Base-by-base conservation (phyloP, 2,797 vertebrate genomes). In the Argyrosomus regius region DNA sequence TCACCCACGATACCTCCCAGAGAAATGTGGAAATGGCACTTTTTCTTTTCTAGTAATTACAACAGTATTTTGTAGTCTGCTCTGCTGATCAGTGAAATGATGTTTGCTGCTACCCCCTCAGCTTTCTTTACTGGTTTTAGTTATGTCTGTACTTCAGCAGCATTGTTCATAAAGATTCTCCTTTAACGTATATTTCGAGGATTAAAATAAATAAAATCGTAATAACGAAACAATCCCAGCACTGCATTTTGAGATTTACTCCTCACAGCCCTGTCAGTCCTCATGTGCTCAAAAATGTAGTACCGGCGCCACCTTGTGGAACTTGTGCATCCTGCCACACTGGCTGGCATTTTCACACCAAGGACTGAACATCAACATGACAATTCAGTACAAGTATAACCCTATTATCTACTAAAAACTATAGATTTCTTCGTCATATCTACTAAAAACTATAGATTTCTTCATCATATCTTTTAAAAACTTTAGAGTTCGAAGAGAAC, bases 221-320 rank as follows among this genome's bases (percentile, higher is more conserved):
- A 31, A 39, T 39, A 39, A 39, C 2, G 35, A 39, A 39, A 39
- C 35, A 16, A 41, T 59, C 16, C 57, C 35, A 69, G 54, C 53
- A 20, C 0, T 6, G 1, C 14, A 13, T 22, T 12, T 56, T n/a
- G 6, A 56, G 14, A 49, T 53, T 7, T 52, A 8, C 13, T 67
- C 17, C 17, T 13, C 18, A 48, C 0, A 46, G 14, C 22, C 14
- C 31, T 39, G 56, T 16, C 8, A 0, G 46, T 4, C 3, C 31
- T 26, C 35, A 28, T 24, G 49, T 28, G 12, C 22, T 28, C 2
- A 50, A 54, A 49, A 18, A 67, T 83, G 68, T 20, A 48, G 11
- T 64, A 35, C n/a, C 2, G 52, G 7, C 75, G 6, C 89, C 91
- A 87, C 26, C 91, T 54, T 53, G 77, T 92, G 92, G 90, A 39